Base-by-base conservation (phyloP, 2,888 invertebrate species). In the Malachius bipustulatus region DNA sequence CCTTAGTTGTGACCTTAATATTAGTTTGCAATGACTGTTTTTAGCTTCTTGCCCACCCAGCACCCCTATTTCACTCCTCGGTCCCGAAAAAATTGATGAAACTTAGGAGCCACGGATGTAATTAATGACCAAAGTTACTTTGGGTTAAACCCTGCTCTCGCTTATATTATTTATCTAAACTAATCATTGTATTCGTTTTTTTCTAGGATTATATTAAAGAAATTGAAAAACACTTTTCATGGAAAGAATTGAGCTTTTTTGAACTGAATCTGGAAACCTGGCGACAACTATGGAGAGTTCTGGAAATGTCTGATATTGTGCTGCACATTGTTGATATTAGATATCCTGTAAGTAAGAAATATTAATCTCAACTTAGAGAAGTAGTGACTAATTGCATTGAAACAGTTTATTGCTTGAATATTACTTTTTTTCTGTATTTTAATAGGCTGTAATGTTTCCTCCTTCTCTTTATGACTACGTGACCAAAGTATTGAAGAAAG, bases 231-330 rank as follows among this genome's bases (percentile, higher is more conserved):
- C 70, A 72, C 0, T 74, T 71, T 39, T 63, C 69, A 12, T 67
- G 71, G 53, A 67, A 71, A 38, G 70, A 77, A 3, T 63, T 91
- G 42, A 88, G 90, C 32, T 83, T 87, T 52, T 91, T 90, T 59
- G 94, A 96, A 59, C 59, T 93, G 39, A 96, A 96, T 64, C 62
- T 96, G 47, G 94, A 96, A 64, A 94, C 94, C 0, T 96, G 94
- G 94, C 64, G 94, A 9, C 96, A 96, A 51, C 60, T 96, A 41
- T 96, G 96, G 96, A 66, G 96, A 26, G 94, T 96, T 0, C 55
- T 91, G 4, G 96, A 96, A 62, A 87, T 93, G 75, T 89, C 91
- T 0, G 94, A 96, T 54, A 67, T 96, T 15, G 56, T 94, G 9
- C 64, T 96, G 8, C 70, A 89, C 4, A 84, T 96, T 41, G 83